Conservation (phyloP, 2,888 invertebrate genomes). For the Eristalis arbustorum region DNA sequence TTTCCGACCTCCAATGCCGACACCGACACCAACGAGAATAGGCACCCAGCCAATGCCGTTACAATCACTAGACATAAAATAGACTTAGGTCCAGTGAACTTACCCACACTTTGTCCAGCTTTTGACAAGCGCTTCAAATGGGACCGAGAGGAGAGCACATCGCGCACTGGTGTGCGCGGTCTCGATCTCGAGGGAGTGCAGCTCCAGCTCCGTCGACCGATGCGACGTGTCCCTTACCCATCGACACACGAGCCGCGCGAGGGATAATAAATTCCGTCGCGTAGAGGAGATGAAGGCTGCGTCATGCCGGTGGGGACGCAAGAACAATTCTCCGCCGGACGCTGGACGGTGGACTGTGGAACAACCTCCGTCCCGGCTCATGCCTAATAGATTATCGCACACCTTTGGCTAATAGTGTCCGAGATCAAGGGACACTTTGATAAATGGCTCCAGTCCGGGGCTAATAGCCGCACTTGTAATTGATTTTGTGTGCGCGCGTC, state of each 20-base stretch:
- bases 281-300: constrained; percentile 46
- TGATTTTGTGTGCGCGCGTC: constrained; percentile 64
- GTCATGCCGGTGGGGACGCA: constrained; percentile 4
- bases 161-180: neutral
- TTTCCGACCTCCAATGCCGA: constrained; percentile 14
- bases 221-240: constrained; percentile 10
- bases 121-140: constrained; percentile 54
- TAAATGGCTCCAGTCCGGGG: constrained; percentile 53
- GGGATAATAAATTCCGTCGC: constrained; percentile 49
- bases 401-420: constrained; percentile 63
- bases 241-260: constrained; percentile 6
- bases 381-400: constrained; percentile 63
- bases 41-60: constrained; percentile 39
- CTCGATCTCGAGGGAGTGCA: neutral
- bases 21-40: neutral
- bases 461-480: constrained; percentile 68
- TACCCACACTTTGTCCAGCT: constrained; percentile 48
- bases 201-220: neutral
- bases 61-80: constrained; percentile 40
- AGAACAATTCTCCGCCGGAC: constrained; percentile 40
- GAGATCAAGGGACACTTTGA: constrained; percentile 64
- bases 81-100: constrained; percentile 42
- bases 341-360: too few relatives aligned
- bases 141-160: neutral
- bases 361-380: constrained; percentile 38